phyloP scores from a whole-genome alignment of 2,113 vertebrate species.

The Hyperoodon ampullatus region DNA sequence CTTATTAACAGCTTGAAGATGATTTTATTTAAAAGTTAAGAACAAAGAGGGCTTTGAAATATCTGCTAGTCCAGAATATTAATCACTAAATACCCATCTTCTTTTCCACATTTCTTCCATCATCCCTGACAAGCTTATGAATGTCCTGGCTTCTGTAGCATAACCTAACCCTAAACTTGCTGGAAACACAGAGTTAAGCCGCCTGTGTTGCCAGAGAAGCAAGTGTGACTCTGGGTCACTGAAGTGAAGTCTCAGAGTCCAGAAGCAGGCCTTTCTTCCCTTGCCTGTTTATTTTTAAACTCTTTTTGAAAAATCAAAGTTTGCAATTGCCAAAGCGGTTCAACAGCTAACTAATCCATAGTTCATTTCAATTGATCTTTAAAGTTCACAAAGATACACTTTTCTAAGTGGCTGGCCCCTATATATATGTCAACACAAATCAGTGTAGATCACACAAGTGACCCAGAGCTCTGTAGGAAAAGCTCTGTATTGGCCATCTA shows the following conservation, averaged over 20 bases:
- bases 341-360: constrained; percentile 37
- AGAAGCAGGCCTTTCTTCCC: not conserved
- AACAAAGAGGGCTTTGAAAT: not conserved
- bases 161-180: not conserved
- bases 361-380: constrained; percentile 67
- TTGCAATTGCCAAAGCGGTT: not conserved
- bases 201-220: not conserved
- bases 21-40: constrained; percentile 24
- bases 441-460: constrained; percentile 39
- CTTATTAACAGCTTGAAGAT: not conserved
- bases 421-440: constrained; percentile 74
- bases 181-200: not conserved
- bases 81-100: not conserved
- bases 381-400: constrained; percentile 56
- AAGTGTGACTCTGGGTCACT: fast-evolving
- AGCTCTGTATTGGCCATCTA: not conserved
- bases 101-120: not conserved
- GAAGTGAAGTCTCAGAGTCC: not conserved
- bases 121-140: not conserved
- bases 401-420: constrained; percentile 62
- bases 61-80: not conserved
- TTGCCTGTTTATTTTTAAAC: constrained; percentile 41
- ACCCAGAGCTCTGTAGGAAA: constrained; percentile 48
- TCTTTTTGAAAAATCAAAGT: constrained; percentile 40
- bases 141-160: not conserved